Evolutionary conservation across 2,888 invertebrate genomes (phyloP), one percentile per base, ranked within the genome.

Genomic region (Acanthococcus lagerstroemiae): DNA sequence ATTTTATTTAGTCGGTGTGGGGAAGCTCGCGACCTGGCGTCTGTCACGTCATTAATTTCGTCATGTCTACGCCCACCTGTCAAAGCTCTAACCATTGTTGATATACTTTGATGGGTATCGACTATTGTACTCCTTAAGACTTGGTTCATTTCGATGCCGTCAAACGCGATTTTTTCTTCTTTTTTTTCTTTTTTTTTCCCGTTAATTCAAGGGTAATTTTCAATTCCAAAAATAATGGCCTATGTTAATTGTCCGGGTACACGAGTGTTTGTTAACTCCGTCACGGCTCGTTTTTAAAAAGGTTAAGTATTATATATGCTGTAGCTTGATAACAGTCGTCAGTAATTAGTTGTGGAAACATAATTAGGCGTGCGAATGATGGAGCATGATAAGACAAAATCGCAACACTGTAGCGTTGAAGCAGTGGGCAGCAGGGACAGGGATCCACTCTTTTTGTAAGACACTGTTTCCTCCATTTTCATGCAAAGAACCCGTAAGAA

Each of bases 41-140:
- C 52, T 52, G 52, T 52, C 52, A 52, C 52, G 22, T 52, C 52
- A 52, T 52, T 52, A 52, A 52, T 52, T 22, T 52, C 22, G 52
- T 52, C 21, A 52, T 52, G 21, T 52, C 19, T 9, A 52, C 52
- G 52, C 52, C 52, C 52, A 22, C 19, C 52, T 52, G 52, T 52
- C 52, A 52, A 52, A 21, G 48, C 9, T 21, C 37, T 37, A 37
- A 37, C 37, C n/a, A 37, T 37, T 37, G 37, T 37, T 37, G 37
- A 37, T 37, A 37, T 37, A 37, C 37, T 37, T 37, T n/a, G 37
- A 37, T 37, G 37, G 37, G 9, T 21, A 19, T 48, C 48, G 48
- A 7, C 15, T 37, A 37, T 15, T 37, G 15, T 45, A 19, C 19
- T 45, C 15, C 19, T 45, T 45, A n/a, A 37, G 17, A 17, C 15